Percentiles rank a stretch among this genome's conserved stretches.
Conservation (phyloP, 92 coral and sea anemone species). For the Ricordea florida region DNA sequence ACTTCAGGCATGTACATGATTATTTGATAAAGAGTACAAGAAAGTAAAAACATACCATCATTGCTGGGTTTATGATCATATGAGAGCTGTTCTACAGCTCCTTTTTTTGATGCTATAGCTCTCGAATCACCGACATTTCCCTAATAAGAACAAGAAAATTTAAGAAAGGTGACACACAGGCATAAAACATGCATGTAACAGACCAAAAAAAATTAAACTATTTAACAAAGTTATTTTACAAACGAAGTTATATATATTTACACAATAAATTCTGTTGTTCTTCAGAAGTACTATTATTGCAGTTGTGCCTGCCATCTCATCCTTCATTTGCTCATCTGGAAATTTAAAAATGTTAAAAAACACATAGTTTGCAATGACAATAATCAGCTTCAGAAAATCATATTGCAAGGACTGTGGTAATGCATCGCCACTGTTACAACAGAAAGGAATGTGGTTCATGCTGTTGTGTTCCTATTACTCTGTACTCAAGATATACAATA, state of each 20-base stretch:
- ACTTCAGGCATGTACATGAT: no score
- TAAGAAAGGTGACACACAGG: neutral
- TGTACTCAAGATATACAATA: no score
- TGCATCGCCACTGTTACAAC: no score
- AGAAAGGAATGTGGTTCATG: no score
- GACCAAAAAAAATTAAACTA: neutral
- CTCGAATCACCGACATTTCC: conserved; percentile 99
- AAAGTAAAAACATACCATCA: conserved; percentile 67
- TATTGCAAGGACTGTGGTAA: no score
- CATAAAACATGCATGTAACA: neutral
- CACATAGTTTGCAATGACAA: no score
- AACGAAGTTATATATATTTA: conserved; percentile 36
- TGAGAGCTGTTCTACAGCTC: conserved; percentile 91
- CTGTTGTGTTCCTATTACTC: no score
- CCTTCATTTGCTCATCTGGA: conserved; percentile 93
- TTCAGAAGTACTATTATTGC: conserved; percentile 85
- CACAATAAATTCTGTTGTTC: conserved; percentile 93
- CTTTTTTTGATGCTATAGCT: conserved; percentile 82
- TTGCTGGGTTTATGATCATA: conserved; percentile 98
- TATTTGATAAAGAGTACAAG: no score
- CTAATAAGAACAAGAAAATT: conserved; percentile 25
- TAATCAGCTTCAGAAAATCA: no score
- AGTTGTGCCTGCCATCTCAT: conserved; percentile 99
- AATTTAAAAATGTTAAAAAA: neutral
- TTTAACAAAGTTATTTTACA: neutral